Conservation (phyloP, 2,113 vertebrate genomes). For the Silurus meridionalis region DNA sequence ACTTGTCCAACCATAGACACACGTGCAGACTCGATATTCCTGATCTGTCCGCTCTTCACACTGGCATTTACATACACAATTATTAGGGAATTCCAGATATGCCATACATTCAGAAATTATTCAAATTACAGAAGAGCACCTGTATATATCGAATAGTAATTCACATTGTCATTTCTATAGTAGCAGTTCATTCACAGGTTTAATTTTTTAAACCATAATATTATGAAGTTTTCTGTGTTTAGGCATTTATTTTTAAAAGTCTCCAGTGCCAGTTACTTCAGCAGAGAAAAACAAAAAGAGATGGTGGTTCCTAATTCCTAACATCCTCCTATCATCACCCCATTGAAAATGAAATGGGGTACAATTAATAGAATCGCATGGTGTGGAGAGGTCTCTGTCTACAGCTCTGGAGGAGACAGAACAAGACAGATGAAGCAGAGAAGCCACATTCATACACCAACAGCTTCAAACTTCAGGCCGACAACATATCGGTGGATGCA, state of each 20-base stretch:
- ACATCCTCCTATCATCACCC: too few relatives aligned
- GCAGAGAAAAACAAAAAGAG: neutral
- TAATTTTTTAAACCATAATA: neutral
- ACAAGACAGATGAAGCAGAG: too few relatives aligned
- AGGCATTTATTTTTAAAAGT: neutral
- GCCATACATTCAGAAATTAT: neutral
- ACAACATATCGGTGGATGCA: too few relatives aligned
- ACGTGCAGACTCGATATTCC: conserved; percentile 92
- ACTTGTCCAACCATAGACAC: conserved; percentile 98
- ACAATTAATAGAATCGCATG: too few relatives aligned
- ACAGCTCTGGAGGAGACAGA: too few relatives aligned
- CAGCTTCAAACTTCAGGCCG: too few relatives aligned
- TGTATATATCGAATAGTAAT: too few relatives aligned
- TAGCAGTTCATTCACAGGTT: neutral
- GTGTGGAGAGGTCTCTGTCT: too few relatives aligned
- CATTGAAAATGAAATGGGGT: too few relatives aligned
- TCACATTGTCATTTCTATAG: neutral
- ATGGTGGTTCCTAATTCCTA: neutral
- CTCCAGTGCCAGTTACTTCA: neutral
- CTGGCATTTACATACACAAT: conserved; percentile 62
- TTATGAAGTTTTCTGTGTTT: neutral
- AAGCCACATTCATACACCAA: too few relatives aligned
- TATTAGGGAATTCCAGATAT: neutral
- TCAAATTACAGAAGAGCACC: neutral
- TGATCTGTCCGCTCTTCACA: conserved; percentile 96